Evolutionary conservation across 1,140 invertebrate genomes (phyloP).

Genomic region (Halictus rubicundus): DNA sequence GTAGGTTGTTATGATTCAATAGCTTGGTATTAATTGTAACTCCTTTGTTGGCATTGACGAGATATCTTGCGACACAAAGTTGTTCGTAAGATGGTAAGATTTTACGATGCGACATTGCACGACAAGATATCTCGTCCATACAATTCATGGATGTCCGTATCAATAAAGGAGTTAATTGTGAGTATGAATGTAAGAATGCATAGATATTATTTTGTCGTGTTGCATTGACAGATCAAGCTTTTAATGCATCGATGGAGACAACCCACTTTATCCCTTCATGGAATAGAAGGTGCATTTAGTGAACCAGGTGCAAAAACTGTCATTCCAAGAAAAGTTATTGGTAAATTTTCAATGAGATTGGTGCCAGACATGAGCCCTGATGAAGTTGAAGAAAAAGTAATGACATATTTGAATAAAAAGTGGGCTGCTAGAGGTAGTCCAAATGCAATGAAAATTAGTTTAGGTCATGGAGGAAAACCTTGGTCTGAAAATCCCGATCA

Average conservation of each 20-base stretch:
- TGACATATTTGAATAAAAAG: constrained; percentile 86
- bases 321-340: constrained; percentile 96
- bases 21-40: not conserved
- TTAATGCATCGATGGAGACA: constrained; percentile 96
- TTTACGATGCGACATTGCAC: too few relatives aligned
- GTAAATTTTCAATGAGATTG: constrained; percentile 97
- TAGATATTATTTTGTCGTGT: not conserved
- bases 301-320: constrained; percentile 97
- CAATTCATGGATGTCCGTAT: too few relatives aligned
- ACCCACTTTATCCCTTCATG: constrained; percentile 94
- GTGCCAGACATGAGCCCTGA: constrained; percentile 95
- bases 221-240: constrained; percentile 81
- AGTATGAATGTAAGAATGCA: not conserved
- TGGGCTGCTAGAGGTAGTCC: constrained; percentile 89
- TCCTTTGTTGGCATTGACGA: too few relatives aligned
- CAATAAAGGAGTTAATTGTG: too few relatives aligned
- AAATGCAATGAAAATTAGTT: constrained; percentile 91
- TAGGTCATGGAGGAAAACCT: constrained; percentile 90
- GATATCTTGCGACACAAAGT: too few relatives aligned
- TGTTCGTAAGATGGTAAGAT: too few relatives aligned
- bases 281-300: constrained; percentile 96
- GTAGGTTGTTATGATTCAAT: constrained; percentile 70
- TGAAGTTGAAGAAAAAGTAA: constrained; percentile 87
- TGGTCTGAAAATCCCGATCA: constrained; percentile 97
- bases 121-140: too few relatives aligned